These are phyloP conservation scores for Tinea trinotella DNA, from an alignment of 2,888 invertebrate species.

Conservation along the genomic window DNA sequence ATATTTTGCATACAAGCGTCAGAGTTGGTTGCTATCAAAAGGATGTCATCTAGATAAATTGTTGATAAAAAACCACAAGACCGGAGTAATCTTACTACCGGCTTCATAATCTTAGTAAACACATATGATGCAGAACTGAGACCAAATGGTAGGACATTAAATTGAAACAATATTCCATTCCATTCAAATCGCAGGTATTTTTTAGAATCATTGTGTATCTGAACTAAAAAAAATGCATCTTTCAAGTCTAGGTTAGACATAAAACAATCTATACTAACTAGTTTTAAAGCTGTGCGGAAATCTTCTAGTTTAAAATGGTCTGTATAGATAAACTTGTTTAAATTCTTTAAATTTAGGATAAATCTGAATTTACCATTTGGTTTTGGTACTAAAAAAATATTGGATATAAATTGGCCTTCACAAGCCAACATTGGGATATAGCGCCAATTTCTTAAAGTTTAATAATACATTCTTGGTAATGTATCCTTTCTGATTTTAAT, in stretches of 20 bases:
- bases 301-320: slow-evolving; percentile 21
- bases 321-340: slow-evolving; percentile 19
- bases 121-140: no score
- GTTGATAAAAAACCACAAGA: not conserved
- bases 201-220: slow-evolving; percentile 10
- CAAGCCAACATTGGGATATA: slow-evolving; percentile 12
- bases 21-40: not conserved
- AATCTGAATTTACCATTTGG: slow-evolving; percentile 19
- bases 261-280: slow-evolving; percentile 14
- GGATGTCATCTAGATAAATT: slow-evolving; percentile 16
- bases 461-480: slow-evolving; percentile 19
- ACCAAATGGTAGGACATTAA: slow-evolving; percentile 20
- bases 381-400: slow-evolving; percentile 19
- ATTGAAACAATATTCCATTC: slow-evolving; percentile 18
- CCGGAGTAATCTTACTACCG: slow-evolving; percentile 2
- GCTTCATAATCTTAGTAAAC: slow-evolving; percentile 15
- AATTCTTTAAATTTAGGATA: slow-evolving; percentile 20
- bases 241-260: slow-evolving; percentile 18
- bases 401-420: slow-evolving; percentile 20
- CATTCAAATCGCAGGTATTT: slow-evolving; percentile 20
- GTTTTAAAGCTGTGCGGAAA: slow-evolving; percentile 18
- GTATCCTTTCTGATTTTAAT: not conserved
- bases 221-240: slow-evolving; percentile 19
- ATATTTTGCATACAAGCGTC: not conserved
- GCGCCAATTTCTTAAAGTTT: slow-evolving; percentile 13